Evolutionary conservation across 1,140 invertebrate species (phyloP).

Genomic region (Mactra quadrangularis): DNA sequence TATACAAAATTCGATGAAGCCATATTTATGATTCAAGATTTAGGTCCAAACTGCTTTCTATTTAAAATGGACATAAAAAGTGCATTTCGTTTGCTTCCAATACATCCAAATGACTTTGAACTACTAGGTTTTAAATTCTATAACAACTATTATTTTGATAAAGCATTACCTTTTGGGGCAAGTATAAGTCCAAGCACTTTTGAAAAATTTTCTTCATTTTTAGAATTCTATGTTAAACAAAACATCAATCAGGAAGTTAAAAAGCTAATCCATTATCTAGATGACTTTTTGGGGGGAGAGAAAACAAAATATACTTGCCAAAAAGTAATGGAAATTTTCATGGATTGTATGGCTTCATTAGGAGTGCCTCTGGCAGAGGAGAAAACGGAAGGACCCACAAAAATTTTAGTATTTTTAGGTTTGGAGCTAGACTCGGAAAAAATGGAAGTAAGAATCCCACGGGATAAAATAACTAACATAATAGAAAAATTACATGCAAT

Average conservation of each 20-base stretch:
- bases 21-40: constrained; percentile 21
- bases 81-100: constrained; percentile 54
- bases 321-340: background rate
- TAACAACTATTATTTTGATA: constrained; percentile 63
- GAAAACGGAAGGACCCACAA: constrained; percentile 48
- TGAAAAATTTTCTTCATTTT: constrained; percentile 43
- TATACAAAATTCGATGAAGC: constrained; percentile 59
- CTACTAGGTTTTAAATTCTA: background rate
- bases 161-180: constrained; percentile 53
- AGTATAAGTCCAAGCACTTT: constrained; percentile 43
- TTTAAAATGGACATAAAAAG: constrained; percentile 49
- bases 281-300: constrained; percentile 22
- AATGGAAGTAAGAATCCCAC: constrained; percentile 36
- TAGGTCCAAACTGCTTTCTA: constrained; percentile 26
- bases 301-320: background rate
- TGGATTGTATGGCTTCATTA: background rate
- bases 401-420: constrained; percentile 30
- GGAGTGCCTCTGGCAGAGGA: constrained; percentile 24
- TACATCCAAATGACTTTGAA: constrained; percentile 46
- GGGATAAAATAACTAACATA: constrained; percentile 24
- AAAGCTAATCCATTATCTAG: no score
- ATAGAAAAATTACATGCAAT: background rate
- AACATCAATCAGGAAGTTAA: constrained; percentile 61
- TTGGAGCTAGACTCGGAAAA: constrained; percentile 41
- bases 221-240: constrained; percentile 30